Conservation (phyloP, 2,113 vertebrate genomes). For the Phasianus colchicus region DNA sequence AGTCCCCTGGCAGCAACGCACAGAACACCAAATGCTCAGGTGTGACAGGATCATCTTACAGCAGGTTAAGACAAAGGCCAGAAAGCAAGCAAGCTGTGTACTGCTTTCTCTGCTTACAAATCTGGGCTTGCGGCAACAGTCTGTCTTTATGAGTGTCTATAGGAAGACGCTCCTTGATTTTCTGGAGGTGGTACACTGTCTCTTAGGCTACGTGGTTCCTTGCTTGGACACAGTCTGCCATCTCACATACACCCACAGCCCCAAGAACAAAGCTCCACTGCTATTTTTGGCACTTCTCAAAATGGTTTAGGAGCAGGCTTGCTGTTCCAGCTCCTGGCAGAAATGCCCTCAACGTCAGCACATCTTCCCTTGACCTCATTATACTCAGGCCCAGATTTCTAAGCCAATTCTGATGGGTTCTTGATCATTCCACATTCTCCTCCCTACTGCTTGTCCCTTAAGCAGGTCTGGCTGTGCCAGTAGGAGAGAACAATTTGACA, state of each 20-base stretch:
- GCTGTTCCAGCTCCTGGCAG: neutral
- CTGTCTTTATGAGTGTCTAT: neutral
- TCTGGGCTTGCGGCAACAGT: neutral
- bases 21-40: accelerated
- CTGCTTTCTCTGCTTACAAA: neutral
- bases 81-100: neutral
- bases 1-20: constrained; percentile 5
- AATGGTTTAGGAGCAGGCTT: neutral
- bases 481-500: neutral
- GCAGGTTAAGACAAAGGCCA: neutral
- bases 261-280: neutral
- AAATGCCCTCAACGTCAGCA: neutral
- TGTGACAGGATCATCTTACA: accelerated
- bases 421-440: accelerated
- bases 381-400: neutral
- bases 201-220: neutral
- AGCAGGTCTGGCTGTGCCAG: neutral
- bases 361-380: neutral
- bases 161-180: neutral
- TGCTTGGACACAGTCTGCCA: neutral
- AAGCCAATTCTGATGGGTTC: neutral
- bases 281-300: neutral
- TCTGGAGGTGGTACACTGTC: accelerated
- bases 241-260: accelerated
- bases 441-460: neutral